A percentile compares a stretch with the other conserved stretches of the same genome.
phyloP scores from a whole-genome alignment of 2,888 invertebrate genomes.

The Diabrotica balteata region DNA sequence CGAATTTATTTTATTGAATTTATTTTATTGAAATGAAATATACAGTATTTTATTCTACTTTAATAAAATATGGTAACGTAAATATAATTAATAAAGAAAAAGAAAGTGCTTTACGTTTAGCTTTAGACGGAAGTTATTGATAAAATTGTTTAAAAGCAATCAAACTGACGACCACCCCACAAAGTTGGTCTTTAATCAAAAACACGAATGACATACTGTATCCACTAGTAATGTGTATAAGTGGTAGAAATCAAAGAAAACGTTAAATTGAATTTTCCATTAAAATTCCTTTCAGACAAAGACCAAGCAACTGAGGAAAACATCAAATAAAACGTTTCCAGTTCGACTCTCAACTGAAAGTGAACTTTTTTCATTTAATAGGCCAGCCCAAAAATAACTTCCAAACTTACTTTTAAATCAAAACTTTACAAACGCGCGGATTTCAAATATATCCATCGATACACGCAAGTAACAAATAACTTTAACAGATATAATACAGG shows the following conservation, averaged over 20 bases:
- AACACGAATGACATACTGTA: neutral
- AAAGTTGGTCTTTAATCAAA: neutral
- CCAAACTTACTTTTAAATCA: too few relatives aligned
- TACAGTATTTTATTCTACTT: too few relatives aligned
- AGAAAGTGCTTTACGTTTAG: too few relatives aligned
- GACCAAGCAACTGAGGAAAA: conserved; percentile 23
- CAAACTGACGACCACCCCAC: neutral
- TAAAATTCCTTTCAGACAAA: conserved; percentile 29
- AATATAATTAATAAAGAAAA: too few relatives aligned
- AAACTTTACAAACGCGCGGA: too few relatives aligned
- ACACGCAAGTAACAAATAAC: too few relatives aligned
- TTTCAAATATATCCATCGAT: too few relatives aligned
- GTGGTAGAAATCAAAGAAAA: conserved; percentile 24
- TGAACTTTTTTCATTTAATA: conserved; percentile 17
- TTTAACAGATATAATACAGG: too few relatives aligned
- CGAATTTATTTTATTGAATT: too few relatives aligned
- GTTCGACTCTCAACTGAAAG: conserved; percentile 9
- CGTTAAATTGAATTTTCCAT: conserved; percentile 26
- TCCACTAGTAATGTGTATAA: conserved; percentile 4
- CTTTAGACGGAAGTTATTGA: too few relatives aligned
- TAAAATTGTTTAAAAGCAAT: neutral
- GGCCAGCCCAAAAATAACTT: neutral
- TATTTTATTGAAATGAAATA: too few relatives aligned
- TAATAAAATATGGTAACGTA: too few relatives aligned
- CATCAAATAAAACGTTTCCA: conserved; percentile 34